Evolutionary conservation across 2,888 invertebrate species (phyloP).

Genomic region (Drosophila picticornis): DNA sequence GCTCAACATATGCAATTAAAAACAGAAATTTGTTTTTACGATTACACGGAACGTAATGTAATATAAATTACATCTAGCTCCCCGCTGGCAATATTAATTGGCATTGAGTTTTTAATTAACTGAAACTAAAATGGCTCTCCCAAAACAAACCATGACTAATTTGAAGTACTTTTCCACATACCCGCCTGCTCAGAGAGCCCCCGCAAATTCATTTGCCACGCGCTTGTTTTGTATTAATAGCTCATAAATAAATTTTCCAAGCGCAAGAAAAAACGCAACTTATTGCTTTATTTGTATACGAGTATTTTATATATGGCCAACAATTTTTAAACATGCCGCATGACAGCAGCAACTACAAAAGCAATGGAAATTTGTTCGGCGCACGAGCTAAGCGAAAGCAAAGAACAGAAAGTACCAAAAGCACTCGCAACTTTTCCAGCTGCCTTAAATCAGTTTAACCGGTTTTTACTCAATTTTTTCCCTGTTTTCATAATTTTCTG

Average conservation of each 20-base stretch:
- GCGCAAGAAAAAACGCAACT: constrained; percentile 11
- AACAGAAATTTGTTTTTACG: constrained; percentile 36
- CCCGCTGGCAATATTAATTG: constrained; percentile 57
- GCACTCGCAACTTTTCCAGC: constrained; percentile 36
- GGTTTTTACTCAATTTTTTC: constrained; percentile 31
- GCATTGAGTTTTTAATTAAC: constrained; percentile 73
- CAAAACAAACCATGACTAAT: constrained; percentile 50
- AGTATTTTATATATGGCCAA: constrained; percentile 28
- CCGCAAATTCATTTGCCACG: constrained; percentile 45
- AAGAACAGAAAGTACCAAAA: constrained; percentile 5
- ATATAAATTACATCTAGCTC: constrained; percentile 56
- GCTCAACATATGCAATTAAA: constrained; percentile 15
- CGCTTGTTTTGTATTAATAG: constrained; percentile 69
- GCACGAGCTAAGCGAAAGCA: constrained; percentile 2
- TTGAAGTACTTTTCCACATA: constrained; percentile 17
- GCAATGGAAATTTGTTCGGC: constrained; percentile 14
- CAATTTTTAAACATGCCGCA: constrained; percentile 36
- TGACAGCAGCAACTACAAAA: constrained; percentile 17
- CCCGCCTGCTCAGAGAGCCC: too few species aligned
- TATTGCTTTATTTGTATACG: constrained; percentile 63
- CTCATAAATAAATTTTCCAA: constrained; percentile 69
- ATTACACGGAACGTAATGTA: constrained; percentile 27
- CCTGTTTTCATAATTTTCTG: neutral
- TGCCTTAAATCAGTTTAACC: constrained; percentile 39
- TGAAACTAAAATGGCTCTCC: constrained; percentile 52